A percentile compares a stretch with the other conserved stretches of the same genome.
Conservation (phyloP, 1,140 invertebrate genomes). For the Drosophila trapezifrons region DNA sequence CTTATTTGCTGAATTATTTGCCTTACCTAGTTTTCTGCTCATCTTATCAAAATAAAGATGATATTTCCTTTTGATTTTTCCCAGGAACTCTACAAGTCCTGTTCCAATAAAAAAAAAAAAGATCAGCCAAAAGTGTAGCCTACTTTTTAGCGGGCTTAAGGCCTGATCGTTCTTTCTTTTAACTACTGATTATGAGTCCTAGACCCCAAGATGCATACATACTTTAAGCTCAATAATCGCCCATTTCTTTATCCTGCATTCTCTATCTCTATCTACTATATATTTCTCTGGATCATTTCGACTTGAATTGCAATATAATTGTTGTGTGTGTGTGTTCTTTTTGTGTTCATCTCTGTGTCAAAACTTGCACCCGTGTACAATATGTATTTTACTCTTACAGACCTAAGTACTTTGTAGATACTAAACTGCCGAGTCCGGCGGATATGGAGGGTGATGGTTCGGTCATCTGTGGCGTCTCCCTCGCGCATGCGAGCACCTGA, state of each 20-base stretch:
- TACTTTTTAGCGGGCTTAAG: slow-evolving; percentile 11
- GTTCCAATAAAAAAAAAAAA: not conserved
- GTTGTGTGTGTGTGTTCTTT: slow-evolving; percentile 42
- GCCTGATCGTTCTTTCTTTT: not conserved
- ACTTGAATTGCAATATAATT: slow-evolving; percentile 33
- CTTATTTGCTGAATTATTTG: slow-evolving; percentile 28
- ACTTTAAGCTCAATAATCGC: slow-evolving; percentile 22
- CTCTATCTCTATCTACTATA: slow-evolving; percentile 13
- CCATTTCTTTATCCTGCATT: slow-evolving; percentile 34
- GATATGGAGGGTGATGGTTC: slow-evolving; percentile 23
- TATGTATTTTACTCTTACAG: slow-evolving; percentile 15
- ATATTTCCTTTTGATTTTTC: not conserved
- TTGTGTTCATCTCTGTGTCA: slow-evolving; percentile 50
- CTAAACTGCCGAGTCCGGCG: slow-evolving; percentile 19
- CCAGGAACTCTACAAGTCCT: not conserved
- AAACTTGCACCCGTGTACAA: slow-evolving; percentile 42
- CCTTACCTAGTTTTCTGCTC: not conserved
- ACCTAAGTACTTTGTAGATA: slow-evolving; percentile 39
- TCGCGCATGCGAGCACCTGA: slow-evolving; percentile 52
- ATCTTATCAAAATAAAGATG: not conserved
- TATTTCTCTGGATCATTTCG: slow-evolving; percentile 37
- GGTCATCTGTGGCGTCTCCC: slow-evolving; percentile 25
- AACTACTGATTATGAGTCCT: not conserved
- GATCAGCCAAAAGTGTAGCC: not conserved
- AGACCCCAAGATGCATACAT: slow-evolving; percentile 12